These are phyloP conservation scores for Tetropium fuscum DNA, from an alignment of 2,888 invertebrate species.

Conservation along the genomic window DNA sequence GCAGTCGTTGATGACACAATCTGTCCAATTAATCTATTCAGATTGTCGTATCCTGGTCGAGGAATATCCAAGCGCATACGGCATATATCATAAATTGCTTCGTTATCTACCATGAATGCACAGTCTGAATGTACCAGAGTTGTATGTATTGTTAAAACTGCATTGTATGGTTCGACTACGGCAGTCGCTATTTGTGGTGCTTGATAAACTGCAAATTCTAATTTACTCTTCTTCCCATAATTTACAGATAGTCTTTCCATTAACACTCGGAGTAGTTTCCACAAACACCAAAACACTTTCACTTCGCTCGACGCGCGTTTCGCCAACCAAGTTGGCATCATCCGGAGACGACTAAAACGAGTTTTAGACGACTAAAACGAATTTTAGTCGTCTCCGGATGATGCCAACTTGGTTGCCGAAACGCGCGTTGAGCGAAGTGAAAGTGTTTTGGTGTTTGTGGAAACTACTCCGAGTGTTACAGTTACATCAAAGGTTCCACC, in stretches of 20 bases:
- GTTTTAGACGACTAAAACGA: too few species aligned
- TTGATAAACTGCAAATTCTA: conserved; percentile 87
- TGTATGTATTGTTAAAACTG: conserved; percentile 76
- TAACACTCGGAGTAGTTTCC: too few species aligned
- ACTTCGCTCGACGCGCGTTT: too few species aligned
- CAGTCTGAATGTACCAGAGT: conserved; percentile 87
- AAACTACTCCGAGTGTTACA: too few species aligned
- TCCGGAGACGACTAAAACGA: too few species aligned
- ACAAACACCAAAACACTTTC: too few species aligned
- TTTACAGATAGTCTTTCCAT: conserved; percentile 84
- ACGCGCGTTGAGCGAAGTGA: too few species aligned
- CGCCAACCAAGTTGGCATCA: too few species aligned
- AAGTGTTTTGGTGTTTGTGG: too few species aligned
- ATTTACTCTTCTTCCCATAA: conserved; percentile 84
- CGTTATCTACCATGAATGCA: conserved; percentile 91
- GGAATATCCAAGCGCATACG: conserved; percentile 86
- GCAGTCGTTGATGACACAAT: conserved; percentile 69
- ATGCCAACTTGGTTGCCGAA: too few species aligned
- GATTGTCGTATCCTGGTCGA: conserved; percentile 85
- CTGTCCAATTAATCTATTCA: conserved; percentile 85
- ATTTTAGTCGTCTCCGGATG: too few species aligned
- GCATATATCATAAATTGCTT: conserved; percentile 88
- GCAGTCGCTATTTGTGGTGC: conserved; percentile 70
- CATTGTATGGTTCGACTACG: conserved; percentile 73
- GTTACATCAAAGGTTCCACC: too few species aligned